Percentiles rank a stretch among this genome's conserved stretches.
Evolutionary conservation across 2,113 vertebrate genomes (phyloP).

Genomic region (Pygoscelis antarcticus): DNA sequence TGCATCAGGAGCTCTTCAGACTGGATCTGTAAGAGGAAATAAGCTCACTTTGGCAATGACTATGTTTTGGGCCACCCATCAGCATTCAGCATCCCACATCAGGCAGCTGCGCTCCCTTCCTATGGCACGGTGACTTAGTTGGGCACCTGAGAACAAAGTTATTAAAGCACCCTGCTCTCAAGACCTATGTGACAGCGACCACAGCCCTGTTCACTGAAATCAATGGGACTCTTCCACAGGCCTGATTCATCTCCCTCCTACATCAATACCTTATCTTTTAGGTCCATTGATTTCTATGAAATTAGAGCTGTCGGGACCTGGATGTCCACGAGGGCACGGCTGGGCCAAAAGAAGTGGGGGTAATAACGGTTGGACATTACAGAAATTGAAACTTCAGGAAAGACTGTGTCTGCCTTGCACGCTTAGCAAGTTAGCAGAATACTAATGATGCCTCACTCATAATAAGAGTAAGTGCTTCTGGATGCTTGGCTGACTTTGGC

Average conservation of each 20-base stretch:
- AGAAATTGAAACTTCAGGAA: neutral
- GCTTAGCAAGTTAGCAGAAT: neutral
- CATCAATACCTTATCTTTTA: neutral
- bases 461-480: neutral
- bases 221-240: neutral
- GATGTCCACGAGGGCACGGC: neutral
- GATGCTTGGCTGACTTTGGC: slow-evolving; percentile 41
- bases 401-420: neutral
- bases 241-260: neutral
- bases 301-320: neutral
- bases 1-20: neutral
- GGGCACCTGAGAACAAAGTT: neutral
- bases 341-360: neutral
- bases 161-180: neutral
- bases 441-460: neutral
- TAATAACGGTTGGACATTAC: neutral
- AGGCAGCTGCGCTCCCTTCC: neutral
- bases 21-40: neutral
- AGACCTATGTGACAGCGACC: fast-evolving
- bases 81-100: neutral
- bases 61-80: neutral
- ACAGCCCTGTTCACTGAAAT: neutral
- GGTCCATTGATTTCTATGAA: neutral
- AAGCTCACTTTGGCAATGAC: neutral
- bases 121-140: neutral